Percentiles rank a stretch among this genome's conserved stretches.
phyloP scores from a whole-genome alignment of 2,888 invertebrate genomes.

The Pseudoips prasinana region DNA sequence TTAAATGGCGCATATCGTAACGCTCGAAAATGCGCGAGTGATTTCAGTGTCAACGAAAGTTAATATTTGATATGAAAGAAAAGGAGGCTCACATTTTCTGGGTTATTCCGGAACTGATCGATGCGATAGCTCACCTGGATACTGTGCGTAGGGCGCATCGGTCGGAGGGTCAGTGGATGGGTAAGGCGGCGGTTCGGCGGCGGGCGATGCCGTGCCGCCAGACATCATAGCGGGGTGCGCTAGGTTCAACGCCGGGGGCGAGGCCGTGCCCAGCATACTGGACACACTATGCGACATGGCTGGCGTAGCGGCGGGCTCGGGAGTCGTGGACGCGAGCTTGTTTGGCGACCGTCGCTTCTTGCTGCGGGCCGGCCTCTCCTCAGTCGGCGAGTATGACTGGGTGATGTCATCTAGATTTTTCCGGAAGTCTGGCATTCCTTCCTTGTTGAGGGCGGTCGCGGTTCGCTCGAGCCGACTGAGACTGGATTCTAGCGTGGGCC shows the following conservation, averaged over 20 bases:
- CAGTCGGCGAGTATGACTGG: slow-evolving; percentile 71
- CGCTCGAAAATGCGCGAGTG: too few relatives aligned
- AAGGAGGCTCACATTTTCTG: too few relatives aligned
- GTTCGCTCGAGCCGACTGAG: slow-evolving; percentile 70
- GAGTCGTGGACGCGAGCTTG: slow-evolving; percentile 40
- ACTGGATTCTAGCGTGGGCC: slow-evolving; percentile 66
- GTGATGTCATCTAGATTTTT: slow-evolving; percentile 76
- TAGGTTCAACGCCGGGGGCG: slow-evolving; percentile 35
- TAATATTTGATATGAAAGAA: too few relatives aligned
- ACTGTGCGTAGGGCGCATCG: slow-evolving; percentile 63
- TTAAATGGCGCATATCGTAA: too few relatives aligned
- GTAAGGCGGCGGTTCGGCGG: slow-evolving; percentile 29
- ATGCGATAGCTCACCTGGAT: slow-evolving; percentile 59
- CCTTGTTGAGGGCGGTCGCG: slow-evolving; percentile 66
- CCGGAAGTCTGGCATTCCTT: slow-evolving; percentile 72
- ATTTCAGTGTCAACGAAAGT: too few relatives aligned
- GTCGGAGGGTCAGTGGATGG: slow-evolving; percentile 42
- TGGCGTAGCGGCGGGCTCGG: slow-evolving; percentile 33
- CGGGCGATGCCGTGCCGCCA: slow-evolving; percentile 40
- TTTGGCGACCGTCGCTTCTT: slow-evolving; percentile 71
- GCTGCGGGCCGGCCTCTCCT: slow-evolving; percentile 59
- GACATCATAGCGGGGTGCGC: slow-evolving; percentile 50
- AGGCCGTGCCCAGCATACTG: slow-evolving; percentile 55
- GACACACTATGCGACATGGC: slow-evolving; percentile 73
- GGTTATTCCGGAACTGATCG: too few relatives aligned